Evolutionary conservation across 1,140 invertebrate genomes (phyloP).

Genomic region (Copidosoma floridanum): DNA sequence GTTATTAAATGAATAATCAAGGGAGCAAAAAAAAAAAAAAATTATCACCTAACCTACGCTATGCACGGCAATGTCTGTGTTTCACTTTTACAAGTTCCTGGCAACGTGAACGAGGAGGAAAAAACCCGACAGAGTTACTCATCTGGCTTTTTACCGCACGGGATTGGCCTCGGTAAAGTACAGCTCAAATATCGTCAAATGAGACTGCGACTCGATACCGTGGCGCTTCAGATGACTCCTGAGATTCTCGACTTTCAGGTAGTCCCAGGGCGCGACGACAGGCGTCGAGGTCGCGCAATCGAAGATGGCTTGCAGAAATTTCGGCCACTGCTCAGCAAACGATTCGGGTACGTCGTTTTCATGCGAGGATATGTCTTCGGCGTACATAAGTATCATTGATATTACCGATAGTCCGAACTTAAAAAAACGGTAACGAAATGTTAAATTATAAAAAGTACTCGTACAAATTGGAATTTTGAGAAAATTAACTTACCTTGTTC

Average conservation of each 20-base stretch:
- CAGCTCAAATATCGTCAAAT: constrained; percentile 44
- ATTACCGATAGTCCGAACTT: constrained; percentile 54
- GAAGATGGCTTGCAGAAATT: constrained; percentile 42
- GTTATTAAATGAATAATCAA: too few species aligned
- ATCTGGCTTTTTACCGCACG: constrained; percentile 45
- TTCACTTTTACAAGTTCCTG: too few species aligned
- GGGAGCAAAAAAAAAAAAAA: too few species aligned
- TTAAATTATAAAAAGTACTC: not conserved
- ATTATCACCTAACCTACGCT: too few species aligned
- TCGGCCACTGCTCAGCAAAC: constrained; percentile 45
- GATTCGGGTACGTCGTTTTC: constrained; percentile 22
- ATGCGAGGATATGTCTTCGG: constrained; percentile 40
- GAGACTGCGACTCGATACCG: constrained; percentile 39
- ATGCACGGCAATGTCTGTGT: not conserved
- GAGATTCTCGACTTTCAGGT: constrained; percentile 44
- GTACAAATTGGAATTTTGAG: not conserved
- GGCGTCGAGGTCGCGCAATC: constrained; percentile 41
- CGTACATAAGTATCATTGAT: constrained; percentile 47
- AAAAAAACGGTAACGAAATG: constrained; percentile 24
- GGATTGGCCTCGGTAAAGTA: constrained; percentile 49
- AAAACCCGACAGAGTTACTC: not conserved
- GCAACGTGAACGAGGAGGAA: not conserved
- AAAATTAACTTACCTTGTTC: constrained; percentile 45
- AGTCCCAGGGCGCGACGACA: constrained; percentile 44
- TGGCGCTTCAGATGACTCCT: constrained; percentile 47